Conservation (phyloP, 2,888 invertebrate genomes). For the Neelides folsomi region DNA sequence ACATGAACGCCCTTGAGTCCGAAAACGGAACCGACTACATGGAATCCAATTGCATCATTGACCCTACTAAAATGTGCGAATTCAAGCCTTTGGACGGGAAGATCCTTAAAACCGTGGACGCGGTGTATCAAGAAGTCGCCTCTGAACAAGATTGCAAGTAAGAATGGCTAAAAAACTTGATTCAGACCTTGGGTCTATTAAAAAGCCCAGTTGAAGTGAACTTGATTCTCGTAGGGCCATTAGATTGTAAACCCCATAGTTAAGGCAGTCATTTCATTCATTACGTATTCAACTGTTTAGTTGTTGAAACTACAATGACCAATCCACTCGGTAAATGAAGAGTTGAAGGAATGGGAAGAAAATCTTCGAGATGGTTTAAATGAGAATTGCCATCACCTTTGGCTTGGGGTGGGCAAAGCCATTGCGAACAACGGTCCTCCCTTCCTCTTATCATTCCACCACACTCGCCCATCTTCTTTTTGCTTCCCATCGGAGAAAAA, state of each 20-base stretch:
- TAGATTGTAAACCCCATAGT: too few relatives aligned
- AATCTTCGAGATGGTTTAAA: background rate
- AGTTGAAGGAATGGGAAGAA: too few relatives aligned
- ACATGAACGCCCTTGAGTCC: slow-evolving; percentile 57
- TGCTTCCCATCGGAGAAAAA: background rate
- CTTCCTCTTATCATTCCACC: slow-evolving; percentile 2
- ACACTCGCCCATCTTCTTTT: slow-evolving; percentile 7
- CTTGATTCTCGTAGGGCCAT: too few relatives aligned
- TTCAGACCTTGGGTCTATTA: too few relatives aligned
- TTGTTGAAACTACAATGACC: too few relatives aligned
- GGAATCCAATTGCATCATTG: slow-evolving; percentile 85
- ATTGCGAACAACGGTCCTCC: background rate
- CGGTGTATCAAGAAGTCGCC: slow-evolving; percentile 48
- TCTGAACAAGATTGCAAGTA: slow-evolving; percentile 33
- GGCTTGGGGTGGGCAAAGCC: slow-evolving; percentile 3
- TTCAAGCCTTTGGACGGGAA: slow-evolving; percentile 65
- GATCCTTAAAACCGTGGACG: slow-evolving; percentile 84
- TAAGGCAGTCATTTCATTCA: too few relatives aligned
- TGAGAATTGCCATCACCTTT: slow-evolving; percentile 8
- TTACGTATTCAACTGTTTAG: too few relatives aligned
- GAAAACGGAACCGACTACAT: slow-evolving; percentile 57
- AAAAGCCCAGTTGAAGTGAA: too few relatives aligned
- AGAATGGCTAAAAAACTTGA: slow-evolving; percentile 6
- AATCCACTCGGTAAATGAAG: too few relatives aligned
- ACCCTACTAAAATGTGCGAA: slow-evolving; percentile 85